phyloP scores from a whole-genome alignment of 2,888 invertebrate genomes.

The Eupithecia subfuscata region DNA sequence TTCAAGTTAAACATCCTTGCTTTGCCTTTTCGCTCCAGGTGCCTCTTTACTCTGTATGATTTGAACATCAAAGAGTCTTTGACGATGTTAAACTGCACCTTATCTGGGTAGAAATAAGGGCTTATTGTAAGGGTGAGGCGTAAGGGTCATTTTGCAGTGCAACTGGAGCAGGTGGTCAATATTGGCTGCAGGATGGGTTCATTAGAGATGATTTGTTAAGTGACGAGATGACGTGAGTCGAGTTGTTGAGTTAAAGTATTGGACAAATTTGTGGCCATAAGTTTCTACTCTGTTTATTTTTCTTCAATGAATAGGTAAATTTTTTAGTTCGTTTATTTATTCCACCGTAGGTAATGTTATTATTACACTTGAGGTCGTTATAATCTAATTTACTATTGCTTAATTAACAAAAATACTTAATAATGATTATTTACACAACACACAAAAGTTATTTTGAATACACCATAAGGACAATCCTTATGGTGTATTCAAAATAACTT shows the following conservation, averaged over 20 bases:
- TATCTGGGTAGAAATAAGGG: constrained; percentile 20
- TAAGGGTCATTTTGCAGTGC: constrained; percentile 14
- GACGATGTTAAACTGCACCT: constrained; percentile 29
- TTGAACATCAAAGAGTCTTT: constrained; percentile 38
- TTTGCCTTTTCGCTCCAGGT: constrained; percentile 15
- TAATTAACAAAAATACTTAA: too few relatives aligned
- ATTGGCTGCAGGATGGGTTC: constrained; percentile 36
- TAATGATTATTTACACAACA: too few relatives aligned
- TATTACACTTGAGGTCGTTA: too few relatives aligned
- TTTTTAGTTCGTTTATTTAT: too few relatives aligned
- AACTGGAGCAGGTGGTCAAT: constrained; percentile 21
- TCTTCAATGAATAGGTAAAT: too few relatives aligned
- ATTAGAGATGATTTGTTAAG: constrained; percentile 42
- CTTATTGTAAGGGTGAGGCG: neutral
- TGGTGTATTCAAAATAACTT: too few relatives aligned
- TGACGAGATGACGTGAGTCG: neutral
- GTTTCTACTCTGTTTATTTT: too few relatives aligned
- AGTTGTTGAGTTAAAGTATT: constrained; percentile 13
- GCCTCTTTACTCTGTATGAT: constrained; percentile 31
- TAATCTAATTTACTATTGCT: too few relatives aligned
- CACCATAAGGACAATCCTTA: too few relatives aligned
- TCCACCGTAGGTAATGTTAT: too few relatives aligned
- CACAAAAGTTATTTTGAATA: too few relatives aligned
- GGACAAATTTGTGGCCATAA: neutral
- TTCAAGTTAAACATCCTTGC: constrained; percentile 5